Evolutionary conservation across 1,140 invertebrate species (phyloP), one percentile per base, ranked within the genome.

Genomic region (Bilobella aurantiaca): DNA sequence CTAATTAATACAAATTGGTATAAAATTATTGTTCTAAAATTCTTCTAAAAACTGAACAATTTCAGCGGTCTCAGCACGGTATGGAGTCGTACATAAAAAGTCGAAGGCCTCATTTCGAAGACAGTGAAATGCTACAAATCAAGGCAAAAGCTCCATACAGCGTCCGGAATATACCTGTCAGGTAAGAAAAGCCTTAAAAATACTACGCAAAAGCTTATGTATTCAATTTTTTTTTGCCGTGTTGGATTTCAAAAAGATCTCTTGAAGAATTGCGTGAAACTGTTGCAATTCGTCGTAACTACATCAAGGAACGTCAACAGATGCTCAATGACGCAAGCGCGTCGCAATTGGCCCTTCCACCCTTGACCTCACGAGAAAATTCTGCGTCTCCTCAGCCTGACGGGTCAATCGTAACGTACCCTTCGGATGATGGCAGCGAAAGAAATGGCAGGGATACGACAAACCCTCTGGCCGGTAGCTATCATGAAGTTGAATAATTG

Each of bases 281-380:
- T 53, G 49, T 53, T 53, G 49, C 49, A 53, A 53, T 53, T 53
- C 49, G 49, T 53, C 49, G 49, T 8, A 53, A 53, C 49, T 53
- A 53, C 49, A 23, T 53, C 49, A 53, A 53, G 23, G 49, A 53
- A 53, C 49, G 49, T 5, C 49, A 53, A 23, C 49, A 53, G 25
- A 18, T 53, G 49, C 8, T 16, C 25, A 23, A 53, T 16, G 49
- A 23, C 49, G 14, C 49, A 16, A 53, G 25, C 23, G 49, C 14
- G 3, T 18, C 49, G 49, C 21, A 18, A 23, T 42, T 18, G 18
- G 5, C 37, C 8, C 49, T 53, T 14, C 49, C 49, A 53, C 25
- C 25, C 25, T 5, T 53, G 12, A 5, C 14, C 3, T 5, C 5
- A 5, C 8, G 49, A 53, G 21, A 23, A 3, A 8, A 42, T 42